phyloP scores from a whole-genome alignment of 1,140 invertebrate species.

The Penaeus indicus region DNA sequence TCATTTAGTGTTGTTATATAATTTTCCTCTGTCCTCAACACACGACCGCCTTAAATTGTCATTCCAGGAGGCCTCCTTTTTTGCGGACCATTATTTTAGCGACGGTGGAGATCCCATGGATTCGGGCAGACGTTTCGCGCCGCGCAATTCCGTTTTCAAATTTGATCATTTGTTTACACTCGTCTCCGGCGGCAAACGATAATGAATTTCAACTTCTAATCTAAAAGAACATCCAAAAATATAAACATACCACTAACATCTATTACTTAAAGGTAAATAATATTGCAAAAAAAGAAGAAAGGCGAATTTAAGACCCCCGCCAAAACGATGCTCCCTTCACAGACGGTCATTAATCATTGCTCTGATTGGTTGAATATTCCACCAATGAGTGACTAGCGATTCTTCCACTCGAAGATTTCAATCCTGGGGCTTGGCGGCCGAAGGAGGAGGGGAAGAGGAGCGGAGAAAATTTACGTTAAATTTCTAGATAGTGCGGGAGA shows the following conservation, averaged over 20 bases:
- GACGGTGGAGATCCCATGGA: not conserved
- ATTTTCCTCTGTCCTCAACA: constrained; percentile 45
- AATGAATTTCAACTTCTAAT: not conserved
- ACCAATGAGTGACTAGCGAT: constrained; percentile 61
- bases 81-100: constrained; percentile 11
- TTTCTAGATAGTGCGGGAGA: not conserved
- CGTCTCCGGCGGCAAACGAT: not conserved
- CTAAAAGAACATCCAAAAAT: not conserved
- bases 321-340: not conserved
- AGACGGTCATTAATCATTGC: constrained; percentile 60
- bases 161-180: too few relatives aligned
- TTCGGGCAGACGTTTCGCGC: too few relatives aligned
- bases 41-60: constrained; percentile 24
- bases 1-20: constrained; percentile 36
- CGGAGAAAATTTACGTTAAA: not conserved
- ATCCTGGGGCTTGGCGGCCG: constrained; percentile 33
- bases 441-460: not conserved
- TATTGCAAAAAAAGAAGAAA: not conserved
- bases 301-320: not conserved
- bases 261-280: not conserved
- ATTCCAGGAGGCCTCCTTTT: not conserved
- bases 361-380: constrained; percentile 61
- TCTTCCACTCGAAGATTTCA: constrained; percentile 50
- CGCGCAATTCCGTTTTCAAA: too few relatives aligned
- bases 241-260: not conserved